phyloP scores from a whole-genome alignment of 2,888 invertebrate genomes.

The Epinotia ramella region DNA sequence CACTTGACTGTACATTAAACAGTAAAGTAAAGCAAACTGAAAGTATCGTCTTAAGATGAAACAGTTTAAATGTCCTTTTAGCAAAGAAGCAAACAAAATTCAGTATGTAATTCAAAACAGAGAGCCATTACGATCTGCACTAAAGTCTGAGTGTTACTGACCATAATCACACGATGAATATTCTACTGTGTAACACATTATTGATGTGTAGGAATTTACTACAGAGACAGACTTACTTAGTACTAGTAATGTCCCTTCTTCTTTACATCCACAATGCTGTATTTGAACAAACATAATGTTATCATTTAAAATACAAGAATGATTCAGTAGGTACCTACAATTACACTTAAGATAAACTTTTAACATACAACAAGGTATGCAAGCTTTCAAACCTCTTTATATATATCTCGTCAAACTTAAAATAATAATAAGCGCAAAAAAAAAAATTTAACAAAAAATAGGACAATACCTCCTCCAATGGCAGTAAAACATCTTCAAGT shows the following conservation, averaged over 20 bases:
- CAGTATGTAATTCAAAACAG: no score
- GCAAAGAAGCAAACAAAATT: no score
- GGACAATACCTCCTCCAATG: slow-evolving; percentile 11
- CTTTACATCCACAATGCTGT: not conserved
- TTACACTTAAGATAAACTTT: not conserved
- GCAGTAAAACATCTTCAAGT: not conserved
- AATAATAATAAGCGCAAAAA: slow-evolving; percentile 21
- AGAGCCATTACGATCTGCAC: no score
- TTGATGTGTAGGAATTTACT: not conserved
- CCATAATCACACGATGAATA: no score
- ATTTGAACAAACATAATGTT: not conserved
- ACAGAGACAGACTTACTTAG: not conserved
- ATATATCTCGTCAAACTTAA: slow-evolving; percentile 16
- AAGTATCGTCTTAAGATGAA: not conserved
- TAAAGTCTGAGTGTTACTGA: no score
- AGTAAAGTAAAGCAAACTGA: no score
- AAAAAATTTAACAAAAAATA: slow-evolving; percentile 14
- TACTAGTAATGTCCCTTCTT: not conserved
- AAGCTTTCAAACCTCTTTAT: not conserved
- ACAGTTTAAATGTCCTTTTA: not conserved
- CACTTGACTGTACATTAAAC: no score
- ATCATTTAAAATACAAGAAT: not conserved
- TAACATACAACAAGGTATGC: not conserved
- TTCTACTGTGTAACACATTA: not conserved
- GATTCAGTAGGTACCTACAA: slow-evolving; percentile 10